phyloP scores from a whole-genome alignment of 2,888 invertebrate genomes.

The Synanthedon formicaeformis region DNA sequence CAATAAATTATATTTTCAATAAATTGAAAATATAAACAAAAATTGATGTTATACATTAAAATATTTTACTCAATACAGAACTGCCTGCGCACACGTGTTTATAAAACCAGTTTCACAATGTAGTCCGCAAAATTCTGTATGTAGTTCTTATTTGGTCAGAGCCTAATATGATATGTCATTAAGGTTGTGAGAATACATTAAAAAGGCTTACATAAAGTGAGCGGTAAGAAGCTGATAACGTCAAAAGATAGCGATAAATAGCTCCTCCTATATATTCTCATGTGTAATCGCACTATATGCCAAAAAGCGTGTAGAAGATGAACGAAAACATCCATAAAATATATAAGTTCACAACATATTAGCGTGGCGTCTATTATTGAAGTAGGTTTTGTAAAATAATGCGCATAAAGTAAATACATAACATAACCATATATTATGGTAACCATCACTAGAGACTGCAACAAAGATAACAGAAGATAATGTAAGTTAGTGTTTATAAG shows the following conservation, averaged over 20 bases:
- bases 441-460: not conserved
- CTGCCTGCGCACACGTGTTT: too few species aligned
- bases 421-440: conserved; percentile 19
- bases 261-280: conserved; percentile 35
- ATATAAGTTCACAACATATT: conserved; percentile 27
- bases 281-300: conserved; percentile 37
- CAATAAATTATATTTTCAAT: too few species aligned
- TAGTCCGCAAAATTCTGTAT: too few species aligned
- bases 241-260: conserved; percentile 28
- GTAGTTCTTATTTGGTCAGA: too few species aligned
- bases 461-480: not conserved
- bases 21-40: too few species aligned
- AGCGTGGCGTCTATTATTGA: conserved; percentile 20
- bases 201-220: conserved; percentile 35
- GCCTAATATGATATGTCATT: too few species aligned
- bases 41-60: too few species aligned
- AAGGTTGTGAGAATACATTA: not conserved
- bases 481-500: not conserved
- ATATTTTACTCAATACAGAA: too few species aligned
- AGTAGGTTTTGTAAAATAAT: conserved; percentile 18
- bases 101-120: too few species aligned
- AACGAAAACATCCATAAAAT: conserved; percentile 27
- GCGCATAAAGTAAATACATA: conserved; percentile 31
- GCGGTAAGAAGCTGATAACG: conserved; percentile 28
- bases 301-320: conserved; percentile 39